phyloP scores from a whole-genome alignment of 1,140 invertebrate species.

The Bombus affinis region DNA sequence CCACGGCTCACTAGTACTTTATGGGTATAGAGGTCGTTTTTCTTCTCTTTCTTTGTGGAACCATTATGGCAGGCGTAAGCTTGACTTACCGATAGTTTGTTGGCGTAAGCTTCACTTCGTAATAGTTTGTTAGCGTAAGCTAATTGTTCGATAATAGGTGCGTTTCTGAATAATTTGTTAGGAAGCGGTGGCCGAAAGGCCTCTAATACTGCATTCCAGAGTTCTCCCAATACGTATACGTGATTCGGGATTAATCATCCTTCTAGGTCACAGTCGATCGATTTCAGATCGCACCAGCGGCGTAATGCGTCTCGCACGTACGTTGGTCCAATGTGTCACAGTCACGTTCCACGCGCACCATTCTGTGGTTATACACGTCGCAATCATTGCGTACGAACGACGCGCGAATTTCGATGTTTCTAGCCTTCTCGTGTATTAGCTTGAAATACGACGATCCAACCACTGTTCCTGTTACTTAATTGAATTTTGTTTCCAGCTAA shows the following conservation, averaged over 20 bases:
- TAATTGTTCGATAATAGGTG: neutral
- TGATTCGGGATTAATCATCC: conserved; percentile 55
- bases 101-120: neutral
- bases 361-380: conserved; percentile 13
- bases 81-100: neutral
- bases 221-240: conserved; percentile 38
- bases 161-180: neutral
- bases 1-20: neutral
- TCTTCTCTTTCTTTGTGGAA: neutral
- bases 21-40: too few species aligned
- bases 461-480: neutral
- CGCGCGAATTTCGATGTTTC: conserved; percentile 8
- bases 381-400: conserved; percentile 22
- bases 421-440: neutral
- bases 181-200: neutral
- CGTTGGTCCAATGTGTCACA: conserved; percentile 57
- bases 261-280: conserved; percentile 62
- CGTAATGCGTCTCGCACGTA: conserved; percentile 55
- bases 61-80: neutral
- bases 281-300: conserved; percentile 52
- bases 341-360: conserved; percentile 66
- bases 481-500: neutral
- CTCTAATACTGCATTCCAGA: neutral
- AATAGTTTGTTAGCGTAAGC: neutral
- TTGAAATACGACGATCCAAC: neutral